A percentile compares a stretch with the other conserved stretches of the same genome.
These are phyloP conservation scores for Nomada lathburiana DNA, from an alignment of 2,888 invertebrate genomes.

Conservation along the genomic window DNA sequence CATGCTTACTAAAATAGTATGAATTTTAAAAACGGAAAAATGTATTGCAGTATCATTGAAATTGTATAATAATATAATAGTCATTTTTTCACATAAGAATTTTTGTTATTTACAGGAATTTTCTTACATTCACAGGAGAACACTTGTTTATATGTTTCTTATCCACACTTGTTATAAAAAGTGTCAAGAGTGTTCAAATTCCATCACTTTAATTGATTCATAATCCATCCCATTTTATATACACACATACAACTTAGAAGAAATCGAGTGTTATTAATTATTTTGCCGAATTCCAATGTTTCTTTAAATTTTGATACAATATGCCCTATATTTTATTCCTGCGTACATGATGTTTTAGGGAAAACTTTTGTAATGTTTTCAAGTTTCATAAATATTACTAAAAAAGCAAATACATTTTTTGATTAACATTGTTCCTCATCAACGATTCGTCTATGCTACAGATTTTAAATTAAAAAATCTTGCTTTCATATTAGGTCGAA, in stretches of 20 bases:
- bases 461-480: slow-evolving; percentile 72
- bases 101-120: slow-evolving; percentile 61
- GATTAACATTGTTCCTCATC: slow-evolving; percentile 63
- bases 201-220: slow-evolving; percentile 46
- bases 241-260: slow-evolving; percentile 40
- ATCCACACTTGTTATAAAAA: slow-evolving; percentile 47
- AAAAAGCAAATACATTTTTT: slow-evolving; percentile 69
- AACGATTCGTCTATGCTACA: slow-evolving; percentile 65
- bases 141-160: slow-evolving; percentile 58
- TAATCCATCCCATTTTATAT: slow-evolving; percentile 48
- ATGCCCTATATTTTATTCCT: slow-evolving; percentile 70
- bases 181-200: slow-evolving; percentile 55
- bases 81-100: slow-evolving; percentile 56
- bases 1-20: slow-evolving; percentile 58
- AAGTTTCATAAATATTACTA: slow-evolving; percentile 56
- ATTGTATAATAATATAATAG: slow-evolving; percentile 58
- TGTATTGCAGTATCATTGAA: slow-evolving; percentile 41
- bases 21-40: slow-evolving; percentile 42
- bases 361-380: slow-evolving; percentile 53
- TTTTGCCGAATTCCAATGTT: slow-evolving; percentile 43
- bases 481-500: slow-evolving; percentile 79
- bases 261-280: slow-evolving; percentile 23
- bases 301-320: slow-evolving; percentile 63
- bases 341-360: slow-evolving; percentile 72
- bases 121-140: slow-evolving; percentile 67